Conservation (phyloP, 2,113 vertebrate genomes). For the Mirounga angustirostris region DNA sequence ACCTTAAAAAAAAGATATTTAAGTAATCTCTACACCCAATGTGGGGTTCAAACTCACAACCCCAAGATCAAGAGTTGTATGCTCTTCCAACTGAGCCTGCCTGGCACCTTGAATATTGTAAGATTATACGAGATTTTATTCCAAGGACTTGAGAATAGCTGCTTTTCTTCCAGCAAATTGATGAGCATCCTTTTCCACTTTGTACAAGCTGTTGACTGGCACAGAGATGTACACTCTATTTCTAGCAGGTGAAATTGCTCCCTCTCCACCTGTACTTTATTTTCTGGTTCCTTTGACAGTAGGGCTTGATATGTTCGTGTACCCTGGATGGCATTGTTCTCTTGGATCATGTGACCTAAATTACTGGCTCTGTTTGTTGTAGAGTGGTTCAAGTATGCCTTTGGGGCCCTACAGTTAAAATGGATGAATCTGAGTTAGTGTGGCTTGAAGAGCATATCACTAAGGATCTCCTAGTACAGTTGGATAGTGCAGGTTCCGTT, state of each 20-base stretch:
- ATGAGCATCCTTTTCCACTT: neutral
- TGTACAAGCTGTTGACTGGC: neutral
- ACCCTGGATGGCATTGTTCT: neutral
- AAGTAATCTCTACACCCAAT: neutral
- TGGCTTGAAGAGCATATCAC: neutral
- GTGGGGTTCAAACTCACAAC: neutral
- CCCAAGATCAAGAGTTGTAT: neutral
- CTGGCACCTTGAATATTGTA: neutral
- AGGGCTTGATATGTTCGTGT: conserved; percentile 6
- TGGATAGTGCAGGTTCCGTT: neutral
- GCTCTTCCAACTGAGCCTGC: neutral
- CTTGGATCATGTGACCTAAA: conserved; percentile 6
- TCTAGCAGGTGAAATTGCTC: conserved; percentile 33
- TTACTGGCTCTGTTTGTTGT: conserved; percentile 5
- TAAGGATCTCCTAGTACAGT: neutral
- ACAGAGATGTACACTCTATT: neutral
- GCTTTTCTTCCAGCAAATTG: conserved; percentile 21
- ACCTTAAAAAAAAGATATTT: neutral
- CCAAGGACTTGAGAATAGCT: neutral
- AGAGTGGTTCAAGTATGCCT: neutral
- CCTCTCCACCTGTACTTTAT: conserved; percentile 27
- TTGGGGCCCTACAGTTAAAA: neutral
- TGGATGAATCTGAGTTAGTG: neutral
- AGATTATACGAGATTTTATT: conserved; percentile 26
- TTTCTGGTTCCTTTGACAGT: conserved; percentile 45